These are phyloP conservation scores for Epirrhoe tristata DNA, from an alignment of 2,888 invertebrate genomes.

Conservation along the genomic window DNA sequence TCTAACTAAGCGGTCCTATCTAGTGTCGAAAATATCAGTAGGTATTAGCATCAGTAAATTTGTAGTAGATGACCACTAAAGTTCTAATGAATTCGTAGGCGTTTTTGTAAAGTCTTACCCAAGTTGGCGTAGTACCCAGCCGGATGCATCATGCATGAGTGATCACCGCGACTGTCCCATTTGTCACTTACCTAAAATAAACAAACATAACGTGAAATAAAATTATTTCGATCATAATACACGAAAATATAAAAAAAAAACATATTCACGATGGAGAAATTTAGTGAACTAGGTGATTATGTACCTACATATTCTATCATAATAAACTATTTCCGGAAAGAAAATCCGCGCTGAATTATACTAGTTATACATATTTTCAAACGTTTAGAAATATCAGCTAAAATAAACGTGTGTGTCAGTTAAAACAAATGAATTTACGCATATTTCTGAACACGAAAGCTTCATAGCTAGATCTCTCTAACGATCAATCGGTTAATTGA, in stretches of 20 bases:
- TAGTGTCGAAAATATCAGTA: background rate
- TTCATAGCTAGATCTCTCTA: too few relatives aligned
- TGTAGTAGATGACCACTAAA: background rate
- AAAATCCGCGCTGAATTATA: too few relatives aligned
- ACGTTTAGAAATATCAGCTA: too few relatives aligned
- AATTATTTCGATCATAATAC: conserved; percentile 3
- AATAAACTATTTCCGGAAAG: too few relatives aligned
- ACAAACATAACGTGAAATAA: conserved; percentile 47
- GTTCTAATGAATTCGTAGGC: conserved; percentile 3
- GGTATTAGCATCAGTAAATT: background rate
- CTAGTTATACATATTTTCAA: too few relatives aligned
- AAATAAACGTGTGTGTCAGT: too few relatives aligned
- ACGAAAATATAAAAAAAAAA: background rate
- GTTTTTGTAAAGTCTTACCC: conserved; percentile 66
- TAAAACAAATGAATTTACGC: too few relatives aligned
- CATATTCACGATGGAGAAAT: background rate
- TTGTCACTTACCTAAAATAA: conserved; percentile 84
- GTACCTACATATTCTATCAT: too few relatives aligned
- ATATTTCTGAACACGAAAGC: too few relatives aligned
- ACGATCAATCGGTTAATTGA: too few relatives aligned
- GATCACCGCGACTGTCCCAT: conserved; percentile 80
- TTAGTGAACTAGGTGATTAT: background rate
- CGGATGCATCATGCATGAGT: conserved; percentile 76
- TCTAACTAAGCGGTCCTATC: background rate
- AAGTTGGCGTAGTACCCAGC: conserved; percentile 84